phyloP scores from a whole-genome alignment of 92 coral and sea anemone genomes.

The Nematostella vectensis region DNA sequence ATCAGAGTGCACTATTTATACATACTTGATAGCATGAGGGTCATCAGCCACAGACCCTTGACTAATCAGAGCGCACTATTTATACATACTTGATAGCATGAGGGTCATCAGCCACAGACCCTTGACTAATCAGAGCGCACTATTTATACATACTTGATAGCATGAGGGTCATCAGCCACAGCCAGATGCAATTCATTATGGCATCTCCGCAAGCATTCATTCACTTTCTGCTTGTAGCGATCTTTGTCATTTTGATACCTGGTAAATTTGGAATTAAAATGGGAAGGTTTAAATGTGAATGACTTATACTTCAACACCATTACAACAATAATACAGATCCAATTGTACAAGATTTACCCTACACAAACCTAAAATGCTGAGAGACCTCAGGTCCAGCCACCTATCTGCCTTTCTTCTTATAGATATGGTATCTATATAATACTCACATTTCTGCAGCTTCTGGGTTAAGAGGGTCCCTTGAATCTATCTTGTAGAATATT shows the following conservation, averaged over 20 bases:
- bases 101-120: conserved; percentile 91
- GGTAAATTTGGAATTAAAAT: too few relatives aligned
- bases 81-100: conserved; percentile 84
- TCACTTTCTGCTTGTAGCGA: conserved; percentile 73
- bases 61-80: too few relatives aligned
- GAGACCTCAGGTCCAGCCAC: too few relatives aligned
- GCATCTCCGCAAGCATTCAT: conserved; percentile 61
- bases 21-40: conserved; percentile 88
- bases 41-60: conserved; percentile 95
- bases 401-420: too few relatives aligned
- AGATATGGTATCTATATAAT: not conserved
- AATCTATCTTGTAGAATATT: conserved; percentile 94
- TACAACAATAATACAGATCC: too few relatives aligned
- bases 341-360: too few relatives aligned
- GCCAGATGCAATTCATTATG: conserved; percentile 72
- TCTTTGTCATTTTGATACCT: conserved; percentile 82
- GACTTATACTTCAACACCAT: not conserved
- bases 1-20: too few relatives aligned
- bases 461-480: conserved; percentile 63
- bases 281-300: not conserved
- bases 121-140: too few relatives aligned
- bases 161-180: conserved; percentile 96
- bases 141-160: conserved; percentile 74
- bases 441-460: conserved; percentile 90
- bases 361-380: too few relatives aligned